Percentiles rank a stretch among this genome's conserved stretches.
phyloP scores from a whole-genome alignment of 1,140 invertebrate genomes.

The Diuraphis noxia region DNA sequence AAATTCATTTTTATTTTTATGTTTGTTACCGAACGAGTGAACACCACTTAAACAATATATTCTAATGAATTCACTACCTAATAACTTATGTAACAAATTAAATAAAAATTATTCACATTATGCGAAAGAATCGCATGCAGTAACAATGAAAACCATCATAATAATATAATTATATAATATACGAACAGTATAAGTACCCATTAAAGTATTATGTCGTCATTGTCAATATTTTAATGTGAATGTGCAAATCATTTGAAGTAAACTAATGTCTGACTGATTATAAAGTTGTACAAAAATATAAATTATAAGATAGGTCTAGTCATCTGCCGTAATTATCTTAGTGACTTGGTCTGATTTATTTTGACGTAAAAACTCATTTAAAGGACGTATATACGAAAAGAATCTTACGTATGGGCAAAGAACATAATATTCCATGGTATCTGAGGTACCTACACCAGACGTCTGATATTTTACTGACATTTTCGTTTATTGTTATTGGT shows the following conservation, averaged over 20 bases:
- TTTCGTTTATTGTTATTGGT: not conserved
- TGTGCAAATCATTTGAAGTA: slow-evolving; percentile 24
- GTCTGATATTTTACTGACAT: not conserved
- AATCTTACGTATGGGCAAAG: too few species aligned
- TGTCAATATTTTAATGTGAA: not conserved
- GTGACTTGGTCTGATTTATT: not conserved
- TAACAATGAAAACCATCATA: not conserved
- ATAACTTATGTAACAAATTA: not conserved
- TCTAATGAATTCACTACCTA: not conserved
- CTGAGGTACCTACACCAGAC: not conserved
- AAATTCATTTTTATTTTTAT: not conserved
- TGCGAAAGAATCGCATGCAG: not conserved
- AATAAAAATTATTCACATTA: not conserved
- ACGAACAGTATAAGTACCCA: not conserved
- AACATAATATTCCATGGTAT: too few species aligned
- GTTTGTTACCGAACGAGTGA: not conserved
- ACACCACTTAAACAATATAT: not conserved
- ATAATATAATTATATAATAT: not conserved
- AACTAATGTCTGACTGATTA: not conserved
- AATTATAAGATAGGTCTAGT: slow-evolving; percentile 4
- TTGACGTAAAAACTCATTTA: not conserved
- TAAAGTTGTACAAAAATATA: not conserved
- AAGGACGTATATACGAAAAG: not conserved
- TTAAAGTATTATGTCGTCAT: not conserved
- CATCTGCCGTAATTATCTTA: slow-evolving; percentile 32